A percentile compares a stretch with the other conserved stretches of the same genome.
Conservation (phyloP, 2,888 invertebrate genomes). For the Uloborus plumipes region DNA sequence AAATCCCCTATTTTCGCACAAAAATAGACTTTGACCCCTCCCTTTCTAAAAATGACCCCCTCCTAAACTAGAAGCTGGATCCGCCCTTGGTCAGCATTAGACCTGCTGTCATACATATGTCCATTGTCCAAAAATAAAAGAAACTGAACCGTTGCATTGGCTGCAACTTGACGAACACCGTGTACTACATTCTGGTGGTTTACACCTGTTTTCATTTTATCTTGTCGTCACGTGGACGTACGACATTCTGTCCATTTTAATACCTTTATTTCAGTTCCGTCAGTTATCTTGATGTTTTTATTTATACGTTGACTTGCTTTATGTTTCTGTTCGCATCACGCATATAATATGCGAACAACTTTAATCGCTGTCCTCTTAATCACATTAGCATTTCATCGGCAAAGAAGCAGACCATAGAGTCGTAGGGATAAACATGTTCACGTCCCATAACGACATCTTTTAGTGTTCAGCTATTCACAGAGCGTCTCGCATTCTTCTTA, state of each 20-base stretch:
- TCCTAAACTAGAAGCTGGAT: no score
- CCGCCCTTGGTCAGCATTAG: no score
- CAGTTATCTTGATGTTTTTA: not conserved
- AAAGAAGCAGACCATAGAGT: constrained; percentile 14
- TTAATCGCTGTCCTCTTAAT: constrained; percentile 21
- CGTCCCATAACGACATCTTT: constrained; percentile 32
- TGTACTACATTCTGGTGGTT: no score
- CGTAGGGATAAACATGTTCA: constrained; percentile 30
- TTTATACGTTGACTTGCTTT: not conserved
- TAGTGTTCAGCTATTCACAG: constrained; percentile 16
- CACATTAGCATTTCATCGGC: constrained; percentile 26
- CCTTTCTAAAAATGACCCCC: no score
- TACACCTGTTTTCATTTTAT: not conserved
- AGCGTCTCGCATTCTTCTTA: constrained; percentile 27
- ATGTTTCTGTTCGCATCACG: constrained; percentile 10
- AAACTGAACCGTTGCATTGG: no score
- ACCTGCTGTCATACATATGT: no score
- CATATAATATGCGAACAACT: constrained; percentile 22
- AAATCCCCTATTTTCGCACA: no score
- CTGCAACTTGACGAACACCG: no score
- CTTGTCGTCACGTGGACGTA: not conserved
- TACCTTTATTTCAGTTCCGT: not conserved
- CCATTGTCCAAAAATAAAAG: no score
- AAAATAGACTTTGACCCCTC: no score
- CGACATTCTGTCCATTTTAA: no score